Conservation (phyloP, 2,888 invertebrate genomes). For the Rhagonycha fulva region DNA sequence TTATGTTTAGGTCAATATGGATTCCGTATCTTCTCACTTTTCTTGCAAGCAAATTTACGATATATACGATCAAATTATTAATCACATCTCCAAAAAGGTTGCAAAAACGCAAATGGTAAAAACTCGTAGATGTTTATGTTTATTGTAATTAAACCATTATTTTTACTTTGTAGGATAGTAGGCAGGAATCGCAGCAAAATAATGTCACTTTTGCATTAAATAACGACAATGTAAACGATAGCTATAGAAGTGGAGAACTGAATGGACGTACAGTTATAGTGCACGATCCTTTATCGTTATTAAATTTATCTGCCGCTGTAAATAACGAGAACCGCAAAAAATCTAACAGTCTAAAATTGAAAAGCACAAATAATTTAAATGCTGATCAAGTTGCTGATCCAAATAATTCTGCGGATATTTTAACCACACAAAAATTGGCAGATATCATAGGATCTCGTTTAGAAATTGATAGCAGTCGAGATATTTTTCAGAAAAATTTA, state of each 20-base stretch:
- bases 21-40: not conserved
- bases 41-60: not conserved
- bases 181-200: not conserved
- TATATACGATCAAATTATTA: not conserved
- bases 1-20: not conserved
- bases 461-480: not conserved
- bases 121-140: not conserved
- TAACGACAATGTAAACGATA: not conserved
- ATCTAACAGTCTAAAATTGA: not conserved
- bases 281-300: slow-evolving; percentile 17
- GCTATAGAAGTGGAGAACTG: slow-evolving; percentile 3
- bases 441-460: not conserved
- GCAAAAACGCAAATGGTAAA: not conserved
- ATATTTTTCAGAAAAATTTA: not conserved
- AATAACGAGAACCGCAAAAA: not conserved
- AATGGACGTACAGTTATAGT: slow-evolving; percentile 12
- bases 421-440: not conserved
- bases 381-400: not conserved
- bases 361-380: not conserved
- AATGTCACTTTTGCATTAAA: not conserved
- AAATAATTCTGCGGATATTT: not conserved
- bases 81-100: not conserved
- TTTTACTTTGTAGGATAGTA: not conserved
- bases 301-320: not conserved
- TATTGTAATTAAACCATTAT: not conserved